Conservation (phyloP, 2,797 vertebrate genomes). For the Rhynchonycteris naso region DNA sequence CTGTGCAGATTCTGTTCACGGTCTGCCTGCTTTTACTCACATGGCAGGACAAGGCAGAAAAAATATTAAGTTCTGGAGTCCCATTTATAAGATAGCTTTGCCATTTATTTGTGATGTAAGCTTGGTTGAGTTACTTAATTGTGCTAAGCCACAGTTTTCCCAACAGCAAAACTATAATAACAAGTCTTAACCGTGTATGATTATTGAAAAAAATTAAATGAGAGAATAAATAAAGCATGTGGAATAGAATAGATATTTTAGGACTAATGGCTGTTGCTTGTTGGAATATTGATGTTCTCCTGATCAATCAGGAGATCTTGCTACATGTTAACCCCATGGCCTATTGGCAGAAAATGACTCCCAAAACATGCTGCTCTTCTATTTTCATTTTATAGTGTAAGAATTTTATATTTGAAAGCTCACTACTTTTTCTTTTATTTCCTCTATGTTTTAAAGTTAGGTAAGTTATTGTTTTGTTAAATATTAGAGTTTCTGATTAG, state of each 20-base stretch:
- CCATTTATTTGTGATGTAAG: not conserved
- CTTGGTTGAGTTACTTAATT: not conserved
- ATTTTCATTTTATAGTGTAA: not conserved
- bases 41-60: not conserved
- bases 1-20: not conserved
- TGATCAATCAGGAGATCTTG: not conserved
- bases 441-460: slow-evolving; percentile 25
- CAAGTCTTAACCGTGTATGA: not conserved
- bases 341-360: not conserved
- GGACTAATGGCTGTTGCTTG: not conserved
- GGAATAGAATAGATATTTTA: not conserved
- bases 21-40: not conserved
- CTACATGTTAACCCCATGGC: not conserved
- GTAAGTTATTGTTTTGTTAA: slow-evolving; percentile 26
- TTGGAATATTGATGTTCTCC: not conserved
- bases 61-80: not conserved
- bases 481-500: slow-evolving; percentile 17
- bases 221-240: not conserved
- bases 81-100: not conserved
- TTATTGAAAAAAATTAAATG: not conserved
- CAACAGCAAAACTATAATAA: not conserved
- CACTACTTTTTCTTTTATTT: slow-evolving; percentile 41
- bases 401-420: slow-evolving; percentile 5
- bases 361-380: not conserved
- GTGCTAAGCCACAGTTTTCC: not conserved